Evolutionary conservation across 2,113 vertebrate genomes (phyloP), one percentile per base, ranked within the genome.

Genomic region (Chrysochloris asiatica): DNA sequence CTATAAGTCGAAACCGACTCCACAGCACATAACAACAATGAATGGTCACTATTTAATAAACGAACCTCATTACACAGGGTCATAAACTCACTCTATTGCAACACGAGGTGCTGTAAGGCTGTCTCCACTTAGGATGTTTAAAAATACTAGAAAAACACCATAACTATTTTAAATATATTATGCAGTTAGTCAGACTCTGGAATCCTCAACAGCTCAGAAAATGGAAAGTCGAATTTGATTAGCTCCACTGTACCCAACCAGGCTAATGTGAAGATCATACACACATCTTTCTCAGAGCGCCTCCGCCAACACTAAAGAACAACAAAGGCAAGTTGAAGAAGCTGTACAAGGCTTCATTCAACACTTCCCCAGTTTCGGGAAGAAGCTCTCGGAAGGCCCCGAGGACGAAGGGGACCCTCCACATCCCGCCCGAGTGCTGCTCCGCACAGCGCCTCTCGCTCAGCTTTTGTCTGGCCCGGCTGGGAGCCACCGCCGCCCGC

Each of bases 251-350:
- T 96, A 88, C 59, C 89, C 76, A 85, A 79, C 69, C 88, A 73
- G 88, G 73, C 92, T 90, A 94, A 83, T 22, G 86, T 90, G 93
- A 94, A 85, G 95, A 94, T 82, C 94, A 87, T 91, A 95, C 92
- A 59, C 93, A 94, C 90, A 43, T 90, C 93, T 65, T n/a, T 88
- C 82, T 76, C 96, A 83, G 85, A 80, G 94, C 91, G 85, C 45
- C 92, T 87, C 93, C 91, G 90, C 95, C 87, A 86, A 92, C 24
- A 83, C 94, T 82, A 22, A 86, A 88, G 93, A 88, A 96, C 94
- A 97, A 97, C 96, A 97, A 97, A 97, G 96, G 95, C 96, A 94
- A 96, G 95, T 94, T 91, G 91, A 86, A 59, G 65, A 87, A 91
- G 88, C 93, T 93, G 78, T 67, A 78, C 69, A n/a, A 41, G 91